phyloP scores from a whole-genome alignment of 1,140 invertebrate species.

The Pantala flavescens region DNA sequence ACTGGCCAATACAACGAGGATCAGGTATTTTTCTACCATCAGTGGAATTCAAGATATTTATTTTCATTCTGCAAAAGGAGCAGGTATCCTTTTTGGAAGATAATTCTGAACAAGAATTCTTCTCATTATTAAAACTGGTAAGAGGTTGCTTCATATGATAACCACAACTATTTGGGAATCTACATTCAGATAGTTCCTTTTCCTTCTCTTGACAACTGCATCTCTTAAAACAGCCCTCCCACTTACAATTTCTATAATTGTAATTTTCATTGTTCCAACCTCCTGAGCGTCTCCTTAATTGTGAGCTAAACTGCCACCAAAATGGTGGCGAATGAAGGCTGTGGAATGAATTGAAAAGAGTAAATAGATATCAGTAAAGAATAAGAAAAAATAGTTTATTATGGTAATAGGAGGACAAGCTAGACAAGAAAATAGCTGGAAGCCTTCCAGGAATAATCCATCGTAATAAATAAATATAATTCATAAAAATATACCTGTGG shows the following conservation, averaged over 20 bases:
- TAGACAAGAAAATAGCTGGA: too few relatives aligned
- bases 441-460: too few relatives aligned
- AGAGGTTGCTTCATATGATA: not conserved
- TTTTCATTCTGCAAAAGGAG: not conserved
- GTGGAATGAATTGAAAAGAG: too few relatives aligned
- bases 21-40: not conserved
- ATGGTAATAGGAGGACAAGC: too few relatives aligned
- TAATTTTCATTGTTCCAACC: not conserved
- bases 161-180: not conserved
- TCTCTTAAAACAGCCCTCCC: not conserved
- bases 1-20: not conserved
- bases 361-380: too few relatives aligned
- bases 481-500: too few relatives aligned
- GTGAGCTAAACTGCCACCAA: not conserved
- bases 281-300: not conserved
- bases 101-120: not conserved
- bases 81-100: not conserved
- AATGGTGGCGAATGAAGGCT: not conserved
- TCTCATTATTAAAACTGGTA: not conserved
- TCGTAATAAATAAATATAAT: too few relatives aligned
- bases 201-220: not conserved
- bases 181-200: not conserved
- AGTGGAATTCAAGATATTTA: not conserved
- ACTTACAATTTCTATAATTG: not conserved
- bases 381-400: too few relatives aligned